Evolutionary conservation across 2,888 invertebrate species (phyloP), one percentile per base, ranked within the genome.

Genomic region (Chrysomela aeneicollis): DNA sequence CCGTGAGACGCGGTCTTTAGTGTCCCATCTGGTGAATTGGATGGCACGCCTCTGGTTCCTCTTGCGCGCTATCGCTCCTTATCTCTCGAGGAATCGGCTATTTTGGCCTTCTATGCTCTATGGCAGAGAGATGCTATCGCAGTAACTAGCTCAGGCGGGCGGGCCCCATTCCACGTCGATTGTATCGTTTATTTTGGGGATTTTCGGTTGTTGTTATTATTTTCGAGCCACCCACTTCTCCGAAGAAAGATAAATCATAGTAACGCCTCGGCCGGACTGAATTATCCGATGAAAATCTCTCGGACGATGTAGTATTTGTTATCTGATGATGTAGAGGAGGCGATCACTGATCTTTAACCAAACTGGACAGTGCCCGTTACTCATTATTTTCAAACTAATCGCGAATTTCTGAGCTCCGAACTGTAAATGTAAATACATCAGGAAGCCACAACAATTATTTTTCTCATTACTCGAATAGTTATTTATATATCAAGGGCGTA

Each of bases 71-170:
- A 74, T 71, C 74, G 73, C 61, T 55, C 66, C 74, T 79, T 80
- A 79, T 78, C 78, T 68, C 67, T 67, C 71, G 69, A 70, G 73
- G 75, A 84, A 85, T 85, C 85, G 81, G 79, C 80, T 81, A 81
- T 80, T 80, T 79, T 81, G 80, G 42, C 42, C 80, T 79, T 81
- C 81, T 83, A 83, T 83, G 79, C 79, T 81, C 81, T 83, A 83
- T 83, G 79, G 82, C 84, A 74, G 75, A 77, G 75, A 77, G 85
- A 86, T 86, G 79, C 81, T 86, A 85, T 86, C 86, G 81, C 78
- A 71, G 82, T 85, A 86, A 86, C 85, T 85, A 85, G 86, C 86
- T 85, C 78, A 81, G 78, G 79, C 79, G 77, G 78, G 76, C 85
- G 85, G 83, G 83, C 42, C 42, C 42, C 42, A 15, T 42, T 42